Evolutionary conservation across 1,140 invertebrate species (phyloP).

Genomic region (Trachelipus rathkii): DNA sequence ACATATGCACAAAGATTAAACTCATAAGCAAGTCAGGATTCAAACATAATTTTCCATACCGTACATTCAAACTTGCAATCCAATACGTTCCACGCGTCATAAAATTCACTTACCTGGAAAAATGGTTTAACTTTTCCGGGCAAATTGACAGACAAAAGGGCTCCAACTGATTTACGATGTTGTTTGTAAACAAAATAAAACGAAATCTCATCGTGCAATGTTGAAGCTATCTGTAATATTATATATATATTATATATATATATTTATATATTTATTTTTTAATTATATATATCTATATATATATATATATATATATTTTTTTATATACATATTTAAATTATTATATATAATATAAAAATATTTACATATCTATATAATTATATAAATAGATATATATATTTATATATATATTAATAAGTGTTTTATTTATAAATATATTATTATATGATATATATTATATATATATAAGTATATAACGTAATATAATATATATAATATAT

Average conservation of each 20-base stretch:
- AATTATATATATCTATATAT: background rate
- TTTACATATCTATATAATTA: background rate
- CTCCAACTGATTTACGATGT: conserved; percentile 52
- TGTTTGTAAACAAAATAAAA: conserved; percentile 51
- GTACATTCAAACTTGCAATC: background rate
- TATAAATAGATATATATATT: conserved; percentile 29
- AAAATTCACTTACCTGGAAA: conserved; percentile 48
- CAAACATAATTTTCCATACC: background rate
- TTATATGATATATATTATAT: too few relatives aligned
- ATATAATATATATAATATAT: too few relatives aligned
- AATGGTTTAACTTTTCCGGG: conserved; percentile 53
- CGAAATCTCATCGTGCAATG: conserved; percentile 26
- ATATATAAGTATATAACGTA: too few relatives aligned
- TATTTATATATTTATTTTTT: conserved; percentile 22
- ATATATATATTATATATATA: conserved; percentile 11
- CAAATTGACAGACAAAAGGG: conserved; percentile 52
- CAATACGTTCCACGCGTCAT: too few relatives aligned
- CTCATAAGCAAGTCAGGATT: too few relatives aligned
- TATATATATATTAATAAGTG: conserved; percentile 13
- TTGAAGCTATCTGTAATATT: conserved; percentile 22
- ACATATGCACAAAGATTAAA: too few relatives aligned
- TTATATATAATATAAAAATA: conserved; percentile 23
- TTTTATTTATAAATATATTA: too few relatives aligned
- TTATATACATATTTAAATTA: background rate
- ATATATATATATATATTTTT: conserved; percentile 27